A percentile compares a stretch with the other conserved stretches of the same genome.
These are phyloP conservation scores for Eubucco bourcierii DNA, from an alignment of 2,113 vertebrate genomes.

Conservation along the genomic window DNA sequence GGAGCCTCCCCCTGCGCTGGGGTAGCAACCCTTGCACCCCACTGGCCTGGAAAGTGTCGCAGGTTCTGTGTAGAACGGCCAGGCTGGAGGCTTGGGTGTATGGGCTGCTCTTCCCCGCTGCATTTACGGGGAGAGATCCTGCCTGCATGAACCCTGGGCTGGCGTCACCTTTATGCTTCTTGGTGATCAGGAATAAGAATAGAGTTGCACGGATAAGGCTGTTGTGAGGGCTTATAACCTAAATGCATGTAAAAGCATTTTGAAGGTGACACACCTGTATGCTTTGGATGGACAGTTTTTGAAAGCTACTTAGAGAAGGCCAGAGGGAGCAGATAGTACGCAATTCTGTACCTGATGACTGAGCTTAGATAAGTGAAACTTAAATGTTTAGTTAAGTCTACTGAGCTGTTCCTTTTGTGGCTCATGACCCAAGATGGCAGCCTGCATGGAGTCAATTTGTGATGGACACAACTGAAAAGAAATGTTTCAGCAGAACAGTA, in stretches of 20 bases:
- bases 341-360: background rate
- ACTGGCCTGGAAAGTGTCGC: too few species aligned
- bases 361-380: background rate
- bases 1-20: too few species aligned
- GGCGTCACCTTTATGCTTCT: too few species aligned
- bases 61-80: too few species aligned
- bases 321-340: background rate
- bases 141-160: too few species aligned
- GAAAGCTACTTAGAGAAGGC: background rate
- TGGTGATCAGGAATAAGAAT: accelerated
- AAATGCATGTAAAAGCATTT: accelerated
- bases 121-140: accelerated
- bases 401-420: background rate
- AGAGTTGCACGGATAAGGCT: accelerated
- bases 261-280: accelerated
- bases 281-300: accelerated
- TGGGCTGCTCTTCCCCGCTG: background rate
- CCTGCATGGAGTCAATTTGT: too few species aligned
- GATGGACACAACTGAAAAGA: background rate
- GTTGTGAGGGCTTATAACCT: accelerated
- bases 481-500: accelerated
- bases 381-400: background rate
- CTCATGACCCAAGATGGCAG: background rate
- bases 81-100: background rate
- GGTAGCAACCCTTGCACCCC: accelerated